Evolutionary conservation across 2,113 vertebrate genomes (phyloP).

Genomic region (Planiliza haematocheilus): DNA sequence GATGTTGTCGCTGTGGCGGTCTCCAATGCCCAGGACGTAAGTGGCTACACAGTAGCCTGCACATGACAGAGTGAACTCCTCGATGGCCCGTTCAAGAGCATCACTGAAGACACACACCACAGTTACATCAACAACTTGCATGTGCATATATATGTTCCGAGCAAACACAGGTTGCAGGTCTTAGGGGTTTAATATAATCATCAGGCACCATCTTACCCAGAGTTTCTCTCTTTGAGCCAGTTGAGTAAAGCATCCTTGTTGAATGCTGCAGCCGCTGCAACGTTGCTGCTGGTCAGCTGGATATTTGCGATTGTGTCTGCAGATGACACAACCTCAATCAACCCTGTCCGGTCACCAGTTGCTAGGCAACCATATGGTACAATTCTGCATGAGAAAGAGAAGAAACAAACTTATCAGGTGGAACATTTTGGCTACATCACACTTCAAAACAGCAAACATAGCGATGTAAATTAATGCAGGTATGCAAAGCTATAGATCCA

Average conservation of each 20-base stretch:
- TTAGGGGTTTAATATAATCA: not conserved
- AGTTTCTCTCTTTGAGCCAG: slow-evolving; percentile 98
- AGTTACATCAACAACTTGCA: not conserved
- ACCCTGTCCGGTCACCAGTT: slow-evolving; percentile 94
- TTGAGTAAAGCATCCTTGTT: slow-evolving; percentile 98
- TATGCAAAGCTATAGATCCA: not conserved
- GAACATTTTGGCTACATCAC: not conserved
- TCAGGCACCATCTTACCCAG: slow-evolving; percentile 84
- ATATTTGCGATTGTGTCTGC: slow-evolving; percentile 99
- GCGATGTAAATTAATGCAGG: too few species aligned
- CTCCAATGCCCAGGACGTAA: slow-evolving; percentile 97
- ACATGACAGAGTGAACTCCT: slow-evolving; percentile 97
- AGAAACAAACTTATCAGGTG: not conserved
- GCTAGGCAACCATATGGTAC: slow-evolving; percentile 96
- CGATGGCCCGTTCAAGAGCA: slow-evolving; percentile 95
- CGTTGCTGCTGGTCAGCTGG: slow-evolving; percentile 97
- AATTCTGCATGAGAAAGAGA: slow-evolving; percentile 82
- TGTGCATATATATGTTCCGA: not conserved
- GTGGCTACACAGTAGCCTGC: slow-evolving; percentile 99
- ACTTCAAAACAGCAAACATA: not conserved
- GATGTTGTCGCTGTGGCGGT: slow-evolving; percentile 99
- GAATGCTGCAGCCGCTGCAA: slow-evolving; percentile 96
- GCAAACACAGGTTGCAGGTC: too few species aligned
- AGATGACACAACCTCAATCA: slow-evolving; percentile 96
- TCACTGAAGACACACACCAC: slow-evolving; percentile 82